phyloP scores from a whole-genome alignment of 2,797 vertebrate genomes.

The Vespertilio murinus region DNA sequence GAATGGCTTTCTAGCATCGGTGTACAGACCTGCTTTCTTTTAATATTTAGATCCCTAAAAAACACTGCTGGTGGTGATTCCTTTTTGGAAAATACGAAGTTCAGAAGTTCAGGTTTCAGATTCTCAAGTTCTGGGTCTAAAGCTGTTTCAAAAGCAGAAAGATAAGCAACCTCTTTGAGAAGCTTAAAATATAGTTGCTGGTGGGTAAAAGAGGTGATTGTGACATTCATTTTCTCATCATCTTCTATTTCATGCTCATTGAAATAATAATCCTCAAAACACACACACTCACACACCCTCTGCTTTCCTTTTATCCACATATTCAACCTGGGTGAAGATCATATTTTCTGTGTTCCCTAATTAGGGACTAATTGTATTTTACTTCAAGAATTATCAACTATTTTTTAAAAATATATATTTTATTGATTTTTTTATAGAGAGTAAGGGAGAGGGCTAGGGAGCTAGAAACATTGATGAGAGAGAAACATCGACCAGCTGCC shows the following conservation, averaged over 20 bases:
- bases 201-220: background rate
- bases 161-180: background rate
- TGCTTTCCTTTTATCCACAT: background rate
- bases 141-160: background rate
- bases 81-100: background rate
- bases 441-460: too few relatives aligned
- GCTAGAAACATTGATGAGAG: too few relatives aligned
- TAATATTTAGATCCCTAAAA: background rate
- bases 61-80: background rate
- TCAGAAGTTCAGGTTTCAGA: background rate
- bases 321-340: background rate
- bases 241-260: background rate
- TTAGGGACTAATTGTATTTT: background rate
- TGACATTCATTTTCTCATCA: background rate
- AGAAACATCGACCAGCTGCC: too few relatives aligned
- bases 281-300: background rate
- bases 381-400: background rate
- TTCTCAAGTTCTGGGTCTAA: background rate
- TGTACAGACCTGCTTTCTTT: background rate
- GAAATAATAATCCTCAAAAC: background rate
- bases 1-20: background rate
- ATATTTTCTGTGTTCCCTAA: background rate
- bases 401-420: too few relatives aligned
- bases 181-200: background rate
- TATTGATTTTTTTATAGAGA: too few relatives aligned